A percentile compares a stretch with the other conserved stretches of the same genome.
Evolutionary conservation across 2,113 vertebrate genomes (phyloP).

Genomic region (Coryphaenoides rupestris): DNA sequence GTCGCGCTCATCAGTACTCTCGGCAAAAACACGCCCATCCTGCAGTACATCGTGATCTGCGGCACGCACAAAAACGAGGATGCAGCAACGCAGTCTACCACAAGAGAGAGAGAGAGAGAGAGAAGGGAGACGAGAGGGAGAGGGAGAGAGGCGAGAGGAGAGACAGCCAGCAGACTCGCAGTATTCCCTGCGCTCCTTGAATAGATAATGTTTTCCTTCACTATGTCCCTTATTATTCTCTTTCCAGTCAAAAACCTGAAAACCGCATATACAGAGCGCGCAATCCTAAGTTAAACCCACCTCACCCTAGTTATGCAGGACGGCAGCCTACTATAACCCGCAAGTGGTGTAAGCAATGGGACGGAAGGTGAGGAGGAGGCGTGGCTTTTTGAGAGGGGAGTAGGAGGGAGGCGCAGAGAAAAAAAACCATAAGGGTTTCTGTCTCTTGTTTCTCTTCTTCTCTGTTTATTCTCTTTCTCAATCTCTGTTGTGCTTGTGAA

Average conservation of each 20-base stretch:
- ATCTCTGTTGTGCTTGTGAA: conserved; percentile 72
- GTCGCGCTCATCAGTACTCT: conserved; percentile 54
- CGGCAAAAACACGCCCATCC: conserved; percentile 55
- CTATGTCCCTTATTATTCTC: conserved; percentile 77
- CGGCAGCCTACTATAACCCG: conserved; percentile 54
- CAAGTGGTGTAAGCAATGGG: conserved; percentile 72
- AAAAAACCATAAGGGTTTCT: conserved; percentile 75
- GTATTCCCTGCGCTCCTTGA: conserved; percentile 76
- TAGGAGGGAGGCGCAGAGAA: no score
- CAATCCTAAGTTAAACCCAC: no score
- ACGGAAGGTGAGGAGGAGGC: conserved; percentile 41
- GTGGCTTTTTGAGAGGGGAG: conserved; percentile 70
- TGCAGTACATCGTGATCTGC: conserved; percentile 74
- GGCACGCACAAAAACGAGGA: conserved; percentile 75
- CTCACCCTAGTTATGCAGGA: conserved; percentile 69
- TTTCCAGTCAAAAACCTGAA: no score
- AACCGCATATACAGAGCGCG: no score
- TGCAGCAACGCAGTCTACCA: conserved; percentile 76
- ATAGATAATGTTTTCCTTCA: conserved; percentile 79
- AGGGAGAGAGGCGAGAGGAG: background rate
- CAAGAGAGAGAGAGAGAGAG: conserved; percentile 54
- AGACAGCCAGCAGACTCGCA: conserved; percentile 31
- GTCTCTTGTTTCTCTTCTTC: no score
- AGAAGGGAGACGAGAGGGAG: no score
- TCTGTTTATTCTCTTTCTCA: no score